These are phyloP conservation scores for Drosophila engyochracea DNA, from an alignment of 2,888 invertebrate species.

Conservation along the genomic window DNA sequence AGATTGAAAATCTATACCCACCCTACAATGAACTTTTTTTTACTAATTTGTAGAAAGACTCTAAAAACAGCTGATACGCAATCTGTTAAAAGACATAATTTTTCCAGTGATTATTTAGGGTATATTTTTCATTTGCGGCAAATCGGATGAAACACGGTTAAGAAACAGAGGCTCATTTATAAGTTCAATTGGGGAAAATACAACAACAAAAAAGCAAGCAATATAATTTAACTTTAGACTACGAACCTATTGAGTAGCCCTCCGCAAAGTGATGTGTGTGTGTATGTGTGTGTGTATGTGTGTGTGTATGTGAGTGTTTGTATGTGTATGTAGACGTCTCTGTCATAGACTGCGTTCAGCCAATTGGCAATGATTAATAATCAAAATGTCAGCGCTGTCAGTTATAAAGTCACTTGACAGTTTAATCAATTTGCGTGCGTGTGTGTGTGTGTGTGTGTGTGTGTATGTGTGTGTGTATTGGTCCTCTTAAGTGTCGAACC, in stretches of 20 bases:
- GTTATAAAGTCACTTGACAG: constrained; percentile 79
- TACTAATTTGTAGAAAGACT: background rate
- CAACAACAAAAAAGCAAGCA: background rate
- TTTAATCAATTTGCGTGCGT: constrained; percentile 73
- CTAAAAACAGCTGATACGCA: background rate
- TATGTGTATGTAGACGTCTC: constrained; percentile 16
- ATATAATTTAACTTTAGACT: background rate
- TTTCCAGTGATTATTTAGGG: background rate
- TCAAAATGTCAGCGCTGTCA: constrained; percentile 78
- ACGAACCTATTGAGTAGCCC: constrained; percentile 14
- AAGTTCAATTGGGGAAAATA: background rate
- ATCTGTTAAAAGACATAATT: background rate
- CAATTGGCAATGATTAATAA: constrained; percentile 79
- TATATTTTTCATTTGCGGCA: background rate
- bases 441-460: constrained; percentile 12
- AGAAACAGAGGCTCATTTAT: background rate
- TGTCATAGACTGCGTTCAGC: constrained; percentile 44
- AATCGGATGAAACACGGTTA: background rate
- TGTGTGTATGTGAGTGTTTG: background rate
- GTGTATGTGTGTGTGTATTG: constrained; percentile 39
- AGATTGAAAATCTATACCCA: background rate
- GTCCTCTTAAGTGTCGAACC: constrained; percentile 42
- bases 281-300: background rate
- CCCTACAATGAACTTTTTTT: background rate
- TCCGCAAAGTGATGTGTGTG: constrained; percentile 8